These are phyloP conservation scores for Pseudopipra pipra DNA, from an alignment of 2,113 vertebrate species.

Conservation along the genomic window DNA sequence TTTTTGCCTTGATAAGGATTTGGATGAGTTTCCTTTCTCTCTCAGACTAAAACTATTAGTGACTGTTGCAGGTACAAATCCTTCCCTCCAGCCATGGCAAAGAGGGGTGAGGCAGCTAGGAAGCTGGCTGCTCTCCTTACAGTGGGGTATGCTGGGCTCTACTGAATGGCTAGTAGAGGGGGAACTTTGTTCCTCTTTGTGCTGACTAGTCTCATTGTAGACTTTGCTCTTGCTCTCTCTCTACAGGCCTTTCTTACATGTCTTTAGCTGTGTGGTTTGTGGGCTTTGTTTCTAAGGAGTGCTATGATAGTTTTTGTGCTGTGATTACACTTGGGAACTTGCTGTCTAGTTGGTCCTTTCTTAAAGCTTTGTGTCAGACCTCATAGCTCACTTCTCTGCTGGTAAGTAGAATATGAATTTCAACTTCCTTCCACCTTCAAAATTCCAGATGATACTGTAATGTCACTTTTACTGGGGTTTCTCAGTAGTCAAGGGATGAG, in stretches of 20 bases:
- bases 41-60: not conserved
- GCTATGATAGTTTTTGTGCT: not conserved
- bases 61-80: not conserved
- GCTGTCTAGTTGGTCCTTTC: not conserved
- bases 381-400: not conserved
- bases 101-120: not conserved
- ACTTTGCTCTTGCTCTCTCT: not conserved
- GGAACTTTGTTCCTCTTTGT: not conserved
- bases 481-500: not conserved
- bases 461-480: not conserved
- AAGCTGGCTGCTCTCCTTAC: not conserved
- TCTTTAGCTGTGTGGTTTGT: not conserved
- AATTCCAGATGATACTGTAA: not conserved
- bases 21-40: not conserved
- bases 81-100: not conserved
- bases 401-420: not conserved
- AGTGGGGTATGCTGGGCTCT: not conserved
- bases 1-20: not conserved
- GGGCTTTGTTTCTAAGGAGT: not conserved
- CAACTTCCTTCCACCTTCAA: not conserved
- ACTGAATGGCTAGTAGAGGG: not conserved
- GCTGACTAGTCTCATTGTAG: not conserved
- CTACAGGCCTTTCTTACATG: not conserved
- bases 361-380: not conserved
- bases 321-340: not conserved